Conservation (phyloP, 2,888 invertebrate species). For the Galerucella pusilla region DNA sequence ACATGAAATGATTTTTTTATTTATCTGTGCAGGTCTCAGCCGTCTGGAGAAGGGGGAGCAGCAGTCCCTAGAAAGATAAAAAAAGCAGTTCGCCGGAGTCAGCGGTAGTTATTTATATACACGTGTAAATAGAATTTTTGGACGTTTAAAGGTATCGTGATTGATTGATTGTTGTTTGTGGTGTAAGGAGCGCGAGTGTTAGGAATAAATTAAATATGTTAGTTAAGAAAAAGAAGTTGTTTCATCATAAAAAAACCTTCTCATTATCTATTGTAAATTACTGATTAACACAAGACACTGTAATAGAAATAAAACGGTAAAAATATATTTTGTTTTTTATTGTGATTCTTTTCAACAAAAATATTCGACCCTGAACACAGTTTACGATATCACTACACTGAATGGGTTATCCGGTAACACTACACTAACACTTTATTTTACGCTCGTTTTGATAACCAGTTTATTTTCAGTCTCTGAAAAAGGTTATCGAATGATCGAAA, state of each 20-base stretch:
- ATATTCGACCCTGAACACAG: too few relatives aligned
- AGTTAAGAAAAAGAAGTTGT: slow-evolving; percentile 1
- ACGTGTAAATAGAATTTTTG: slow-evolving; percentile 41
- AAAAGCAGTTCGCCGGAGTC: slow-evolving; percentile 65
- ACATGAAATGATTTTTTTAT: slow-evolving; percentile 11
- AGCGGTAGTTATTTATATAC: slow-evolving; percentile 56
- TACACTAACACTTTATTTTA: too few relatives aligned
- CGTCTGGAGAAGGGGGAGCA: slow-evolving; percentile 48
- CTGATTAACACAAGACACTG: slow-evolving; percentile 19
- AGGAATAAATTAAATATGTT: slow-evolving; percentile 3
- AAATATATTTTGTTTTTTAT: slow-evolving; percentile 7
- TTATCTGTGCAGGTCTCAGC: slow-evolving; percentile 53
- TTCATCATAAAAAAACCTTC: slow-evolving; percentile 7
- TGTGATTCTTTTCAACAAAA: not conserved
- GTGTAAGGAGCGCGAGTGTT: slow-evolving; percentile 7
- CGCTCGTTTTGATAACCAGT: too few relatives aligned
- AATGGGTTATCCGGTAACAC: too few relatives aligned
- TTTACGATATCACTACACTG: too few relatives aligned
- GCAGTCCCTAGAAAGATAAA: slow-evolving; percentile 63
- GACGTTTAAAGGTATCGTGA: slow-evolving; percentile 6
- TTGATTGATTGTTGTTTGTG: slow-evolving; percentile 7
- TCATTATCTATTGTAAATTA: slow-evolving; percentile 15
- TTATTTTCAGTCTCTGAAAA: too few relatives aligned
- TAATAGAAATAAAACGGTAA: slow-evolving; percentile 12
- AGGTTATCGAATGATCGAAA: too few relatives aligned